These are phyloP conservation scores for Sceloporus tristichus DNA, from an alignment of 2,113 vertebrate species.

Conservation along the genomic window DNA sequence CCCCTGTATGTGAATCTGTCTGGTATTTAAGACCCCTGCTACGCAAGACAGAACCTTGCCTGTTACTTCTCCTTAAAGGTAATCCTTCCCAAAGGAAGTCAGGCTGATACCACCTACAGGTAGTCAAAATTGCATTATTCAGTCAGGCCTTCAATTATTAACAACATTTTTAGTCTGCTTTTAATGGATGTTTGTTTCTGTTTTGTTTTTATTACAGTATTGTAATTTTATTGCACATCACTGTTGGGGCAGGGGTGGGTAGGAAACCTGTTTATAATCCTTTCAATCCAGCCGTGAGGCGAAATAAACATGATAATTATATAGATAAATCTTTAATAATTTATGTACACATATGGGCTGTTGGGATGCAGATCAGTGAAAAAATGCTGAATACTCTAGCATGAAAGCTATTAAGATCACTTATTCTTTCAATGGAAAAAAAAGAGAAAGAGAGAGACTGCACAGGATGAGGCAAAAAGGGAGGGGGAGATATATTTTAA, in stretches of 20 bases:
- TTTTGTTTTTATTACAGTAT: not conserved
- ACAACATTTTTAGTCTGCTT: not conserved
- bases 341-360: conserved; percentile 65
- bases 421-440: conserved; percentile 30
- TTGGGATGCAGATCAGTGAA: conserved; percentile 59
- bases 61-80: too few relatives aligned
- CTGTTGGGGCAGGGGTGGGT: not conserved
- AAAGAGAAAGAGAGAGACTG: not conserved
- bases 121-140: not conserved
- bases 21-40: too few relatives aligned
- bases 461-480: not conserved
- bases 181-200: not conserved
- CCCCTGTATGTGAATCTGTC: too few relatives aligned
- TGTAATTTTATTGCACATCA: not conserved
- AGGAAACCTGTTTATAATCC: not conserved
- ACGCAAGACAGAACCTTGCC: too few relatives aligned
- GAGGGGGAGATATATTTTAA: not conserved
- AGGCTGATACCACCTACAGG: too few relatives aligned
- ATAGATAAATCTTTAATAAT: conserved; percentile 73
- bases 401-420: conserved; percentile 52
- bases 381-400: conserved; percentile 66
- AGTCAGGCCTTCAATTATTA: not conserved
- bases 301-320: conserved; percentile 73
- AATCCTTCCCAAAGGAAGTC: not conserved
- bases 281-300: conserved; percentile 66